Evolutionary conservation across 2,113 vertebrate genomes (phyloP).

Genomic region (Sander vitreus): DNA sequence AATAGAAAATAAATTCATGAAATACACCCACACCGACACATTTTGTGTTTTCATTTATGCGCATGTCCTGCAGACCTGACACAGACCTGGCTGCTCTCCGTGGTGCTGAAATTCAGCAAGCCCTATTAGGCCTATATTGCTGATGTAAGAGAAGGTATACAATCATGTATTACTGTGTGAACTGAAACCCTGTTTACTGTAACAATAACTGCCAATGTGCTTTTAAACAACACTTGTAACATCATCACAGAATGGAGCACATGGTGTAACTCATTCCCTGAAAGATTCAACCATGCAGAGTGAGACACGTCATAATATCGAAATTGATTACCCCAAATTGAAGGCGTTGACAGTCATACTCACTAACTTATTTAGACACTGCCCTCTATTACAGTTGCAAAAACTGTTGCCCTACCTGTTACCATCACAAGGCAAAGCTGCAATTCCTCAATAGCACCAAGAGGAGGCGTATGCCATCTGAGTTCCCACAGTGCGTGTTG

Average conservation of each 20-base stretch:
- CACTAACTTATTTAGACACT: not conserved
- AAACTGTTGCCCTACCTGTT: slow-evolving; percentile 31
- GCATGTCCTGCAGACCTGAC: not conserved
- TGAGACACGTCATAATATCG: not conserved
- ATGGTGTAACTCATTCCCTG: too few relatives aligned
- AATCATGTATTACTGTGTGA: not conserved
- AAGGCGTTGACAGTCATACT: not conserved
- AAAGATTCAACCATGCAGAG: not conserved
- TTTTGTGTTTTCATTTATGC: not conserved
- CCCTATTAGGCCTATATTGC: not conserved
- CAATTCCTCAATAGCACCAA: slow-evolving; percentile 43
- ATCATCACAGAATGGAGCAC: not conserved
- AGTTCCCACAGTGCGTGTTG: slow-evolving; percentile 77
- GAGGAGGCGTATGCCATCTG: slow-evolving; percentile 59
- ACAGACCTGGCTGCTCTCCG: slow-evolving; percentile 72
- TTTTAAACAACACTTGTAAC: not conserved
- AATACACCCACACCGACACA: not conserved
- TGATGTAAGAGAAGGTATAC: not conserved
- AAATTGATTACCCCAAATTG: too few relatives aligned
- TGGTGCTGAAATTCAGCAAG: slow-evolving; percentile 77
- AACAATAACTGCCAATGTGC: not conserved
- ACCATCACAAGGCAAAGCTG: slow-evolving; percentile 52
- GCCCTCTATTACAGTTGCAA: slow-evolving; percentile 11
- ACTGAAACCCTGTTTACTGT: not conserved
- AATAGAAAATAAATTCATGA: not conserved